Evolutionary conservation across 2,888 invertebrate genomes (phyloP), one percentile per base, ranked within the genome.

Genomic region (Lasioglossum oenotherae): DNA sequence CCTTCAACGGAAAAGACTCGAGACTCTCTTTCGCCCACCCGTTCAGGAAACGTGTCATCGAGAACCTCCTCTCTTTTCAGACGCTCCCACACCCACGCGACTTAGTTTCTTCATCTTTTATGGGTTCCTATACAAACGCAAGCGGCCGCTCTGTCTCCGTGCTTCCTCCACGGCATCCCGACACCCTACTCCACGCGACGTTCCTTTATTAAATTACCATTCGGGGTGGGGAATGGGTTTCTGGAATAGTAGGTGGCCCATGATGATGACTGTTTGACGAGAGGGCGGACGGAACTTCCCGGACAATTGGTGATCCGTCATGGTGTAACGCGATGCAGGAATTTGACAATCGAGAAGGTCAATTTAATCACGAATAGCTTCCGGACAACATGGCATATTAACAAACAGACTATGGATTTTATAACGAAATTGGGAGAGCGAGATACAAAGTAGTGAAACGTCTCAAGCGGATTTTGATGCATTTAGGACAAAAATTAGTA

Each of bases 41-140:
- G 75, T 73, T 60, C 75, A 75, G 82, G 83, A 87, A 87, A 82
- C 81, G 82, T 83, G 83, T 87, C 85, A 78, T 87, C 88, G 83
- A 85, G 81, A 74, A 76, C 67, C 78, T 81, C 74, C 82, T 79
- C 82, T 78, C 82, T 86, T 84, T 44, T 80, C 82, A 86, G 77
- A 64, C 78, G 67, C 80, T 49, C 69, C 81, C 80, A 31, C 31
- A 71, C 78, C 75, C 73, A 31, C 23, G 35, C 69, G 81, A 81
- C 85, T 81, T 82, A 71, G 81, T 76, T 87, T 81, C 82, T 84
- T 85, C 82, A 76, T 81, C 80, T 88, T 88, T 90, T 86, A 84
- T 85, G 74, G 71, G 75, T 71, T 64, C 73, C 79, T 46, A 67
- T 72, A 80, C 69, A 74, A 38, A 69, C 69, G 38, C 10, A 38